Conservation (phyloP, 2,888 invertebrate genomes). For the Nymphalis polychloros region DNA sequence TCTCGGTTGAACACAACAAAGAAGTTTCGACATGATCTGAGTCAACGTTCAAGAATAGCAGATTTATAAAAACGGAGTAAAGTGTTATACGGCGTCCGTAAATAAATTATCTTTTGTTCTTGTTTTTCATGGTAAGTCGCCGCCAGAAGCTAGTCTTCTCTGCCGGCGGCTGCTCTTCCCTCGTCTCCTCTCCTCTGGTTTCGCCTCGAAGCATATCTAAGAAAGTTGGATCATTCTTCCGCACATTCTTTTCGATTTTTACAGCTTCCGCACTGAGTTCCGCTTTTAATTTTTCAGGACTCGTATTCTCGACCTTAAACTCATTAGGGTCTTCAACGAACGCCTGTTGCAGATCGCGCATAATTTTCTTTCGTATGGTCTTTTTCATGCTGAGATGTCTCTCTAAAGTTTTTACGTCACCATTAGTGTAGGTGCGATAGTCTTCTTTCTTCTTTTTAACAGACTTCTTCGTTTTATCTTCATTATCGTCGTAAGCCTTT, state of each 20-base stretch:
- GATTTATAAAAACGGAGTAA: conserved; percentile 53
- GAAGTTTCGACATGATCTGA: conserved; percentile 4
- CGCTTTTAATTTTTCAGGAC: conserved; percentile 85
- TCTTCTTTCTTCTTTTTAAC: conserved; percentile 85
- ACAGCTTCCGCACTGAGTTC: conserved; percentile 85
- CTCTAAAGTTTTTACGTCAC: conserved; percentile 88
- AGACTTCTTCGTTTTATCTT: conserved; percentile 80
- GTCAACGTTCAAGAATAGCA: conserved; percentile 14
- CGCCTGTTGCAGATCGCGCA: conserved; percentile 90
- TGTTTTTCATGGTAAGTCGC: conserved; percentile 86
- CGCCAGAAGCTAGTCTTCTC: conserved; percentile 86
- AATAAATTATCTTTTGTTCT: conserved; percentile 83
- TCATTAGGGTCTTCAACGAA: conserved; percentile 88
- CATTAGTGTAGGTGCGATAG: conserved; percentile 84
- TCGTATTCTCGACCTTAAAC: conserved; percentile 86
- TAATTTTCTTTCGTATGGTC: conserved; percentile 91
- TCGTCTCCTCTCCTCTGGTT: conserved; percentile 70
- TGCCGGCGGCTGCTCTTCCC: conserved; percentile 74
- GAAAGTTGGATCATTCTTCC: conserved; percentile 83
- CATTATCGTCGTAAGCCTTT: conserved; percentile 73
- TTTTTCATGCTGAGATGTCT: conserved; percentile 93
- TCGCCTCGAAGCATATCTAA: conserved; percentile 85
- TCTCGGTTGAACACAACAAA: background rate
- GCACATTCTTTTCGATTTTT: conserved; percentile 82
- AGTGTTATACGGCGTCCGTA: conserved; percentile 43